Base-by-base conservation (phyloP, 2,888 invertebrate genomes). In the Hydraecia micacea region DNA sequence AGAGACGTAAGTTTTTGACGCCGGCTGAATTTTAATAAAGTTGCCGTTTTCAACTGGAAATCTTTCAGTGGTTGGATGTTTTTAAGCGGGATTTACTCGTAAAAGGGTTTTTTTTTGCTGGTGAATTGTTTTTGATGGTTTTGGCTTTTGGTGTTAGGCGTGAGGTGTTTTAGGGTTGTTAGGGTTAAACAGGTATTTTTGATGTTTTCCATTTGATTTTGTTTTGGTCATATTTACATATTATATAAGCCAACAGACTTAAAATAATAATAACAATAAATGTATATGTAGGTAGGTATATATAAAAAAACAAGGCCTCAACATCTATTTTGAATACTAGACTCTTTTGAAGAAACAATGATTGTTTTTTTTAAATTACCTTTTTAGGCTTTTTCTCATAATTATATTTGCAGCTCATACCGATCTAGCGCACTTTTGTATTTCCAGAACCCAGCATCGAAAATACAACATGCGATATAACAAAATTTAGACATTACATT, bases 1-100 rank as follows among this genome's bases (percentile, higher is more conserved):
- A 81, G 80, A 70, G 72, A 79, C 69, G 80, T 82, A 88, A 87
- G 87, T 88, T 88, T 87, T 62, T 73, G 65, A 86, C 84, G 88
- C 79, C 71, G 79, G 28, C 65, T 73, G 88, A 87, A 88, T 88
- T 79, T 88, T 82, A 86, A 88, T 82, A 84, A 73, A 75, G 75
- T 77, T 75, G 77, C 77, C 80, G 73, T 78, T 85, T 82, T 42
- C 80, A 71, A 72, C 68, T 86, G 83, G 60, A 74, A 81, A 76
- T 81, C 80, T 80, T 85, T 85, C 83, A 73, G 80, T 49, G 75
- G 76, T 76, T 62, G 71, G 73, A 73, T 71, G 71, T 83, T 76
- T 79, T 77, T 66, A 82, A 80, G 65, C 69, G 82, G 73, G 79
- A 62, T 80, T 80, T 63, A 46, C 46, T 46, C 13, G 46, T 46